Evolutionary conservation across 2,888 invertebrate genomes (phyloP), one percentile per base, ranked within the genome.

Genomic region (Cremastinae sp.): DNA sequence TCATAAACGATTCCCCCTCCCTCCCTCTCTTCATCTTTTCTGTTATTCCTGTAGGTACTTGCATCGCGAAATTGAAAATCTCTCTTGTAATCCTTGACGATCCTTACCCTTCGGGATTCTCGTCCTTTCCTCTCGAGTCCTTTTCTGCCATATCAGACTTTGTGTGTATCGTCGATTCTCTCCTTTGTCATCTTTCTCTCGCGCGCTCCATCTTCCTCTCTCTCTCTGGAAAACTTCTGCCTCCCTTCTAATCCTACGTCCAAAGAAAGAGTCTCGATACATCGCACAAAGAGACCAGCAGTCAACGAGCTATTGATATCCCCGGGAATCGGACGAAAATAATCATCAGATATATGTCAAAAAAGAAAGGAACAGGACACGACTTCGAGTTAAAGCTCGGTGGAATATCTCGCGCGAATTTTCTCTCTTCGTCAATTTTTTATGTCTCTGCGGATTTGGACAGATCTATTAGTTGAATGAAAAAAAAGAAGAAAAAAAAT

Each of bases 21-120:
- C 5, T 28, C 81, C 84, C 84, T 84, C 83, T 84, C 83, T 84
- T 85, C 86, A 85, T 87, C 86, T 87, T 88, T 28, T 85, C 83
- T 85, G 82, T 85, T 84, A 84, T 81, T 84, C 83, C 82, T 28
- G 28, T 85, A n/a, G n/a, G n/a, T n/a, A 81, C 83, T 85, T 82
- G 81, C 80, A 78, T 28, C 28, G 28, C 82, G 78, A 81, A 86
- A 86, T 84, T 84, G 84, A 86, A 85, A 87, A 84, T 85, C 83
- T 83, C 80, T 78, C 71, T 62, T 70, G 72, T 72, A 45, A 80
- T 81, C 80, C 75, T 68, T 16, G 51, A 47, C 59, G 69, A 75
- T 79, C 69, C 73, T 78, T 77, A 70, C 74, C 73, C 61, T 73
- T 62, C 12, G 47, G 28, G 54, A 51, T 36, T 16, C 53, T 34